These are phyloP conservation scores for Pachyseris speciosa DNA, from an alignment of 64 coral and sea anemone species.

Conservation along the genomic window DNA sequence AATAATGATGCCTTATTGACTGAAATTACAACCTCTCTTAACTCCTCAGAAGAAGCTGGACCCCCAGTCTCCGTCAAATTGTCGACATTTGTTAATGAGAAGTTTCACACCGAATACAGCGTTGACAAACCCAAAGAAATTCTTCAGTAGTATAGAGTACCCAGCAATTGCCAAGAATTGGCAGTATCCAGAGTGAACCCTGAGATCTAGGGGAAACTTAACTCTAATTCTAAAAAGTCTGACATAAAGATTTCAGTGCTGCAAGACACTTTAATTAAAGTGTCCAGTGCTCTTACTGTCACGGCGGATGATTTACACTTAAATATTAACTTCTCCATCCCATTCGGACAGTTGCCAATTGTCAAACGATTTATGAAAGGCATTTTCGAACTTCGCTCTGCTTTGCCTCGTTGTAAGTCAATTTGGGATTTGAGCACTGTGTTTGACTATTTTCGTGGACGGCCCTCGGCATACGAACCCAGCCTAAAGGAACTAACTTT, in stretches of 20 bases:
- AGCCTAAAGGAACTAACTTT: too few relatives aligned
- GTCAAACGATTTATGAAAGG: too few relatives aligned
- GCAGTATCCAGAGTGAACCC: neutral
- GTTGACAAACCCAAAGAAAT: constrained; percentile 14
- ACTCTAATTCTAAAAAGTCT: constrained; percentile 4
- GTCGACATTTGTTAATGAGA: constrained; percentile 43
- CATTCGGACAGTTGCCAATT: too few relatives aligned
- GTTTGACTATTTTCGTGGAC: too few relatives aligned
- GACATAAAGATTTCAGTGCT: constrained; percentile 5
- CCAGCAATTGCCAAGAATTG: too few relatives aligned
- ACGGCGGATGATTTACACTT: constrained; percentile 18
- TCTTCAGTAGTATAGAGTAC: too few relatives aligned
- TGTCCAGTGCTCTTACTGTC: constrained; percentile 24
- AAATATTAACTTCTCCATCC: too few relatives aligned
- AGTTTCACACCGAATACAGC: constrained; percentile 6
- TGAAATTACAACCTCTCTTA: constrained; percentile 3
- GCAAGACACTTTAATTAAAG: constrained; percentile 29
- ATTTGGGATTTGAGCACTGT: too few relatives aligned
- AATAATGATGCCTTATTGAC: constrained; percentile 43
- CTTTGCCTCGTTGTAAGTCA: too few relatives aligned
- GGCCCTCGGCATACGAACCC: too few relatives aligned
- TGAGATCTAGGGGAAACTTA: constrained; percentile 21
- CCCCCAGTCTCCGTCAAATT: constrained; percentile 25
- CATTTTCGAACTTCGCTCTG: too few relatives aligned
- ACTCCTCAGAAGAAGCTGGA: constrained; percentile 42